phyloP scores from a whole-genome alignment of 2,113 vertebrate species.

The Procavia capensis region DNA sequence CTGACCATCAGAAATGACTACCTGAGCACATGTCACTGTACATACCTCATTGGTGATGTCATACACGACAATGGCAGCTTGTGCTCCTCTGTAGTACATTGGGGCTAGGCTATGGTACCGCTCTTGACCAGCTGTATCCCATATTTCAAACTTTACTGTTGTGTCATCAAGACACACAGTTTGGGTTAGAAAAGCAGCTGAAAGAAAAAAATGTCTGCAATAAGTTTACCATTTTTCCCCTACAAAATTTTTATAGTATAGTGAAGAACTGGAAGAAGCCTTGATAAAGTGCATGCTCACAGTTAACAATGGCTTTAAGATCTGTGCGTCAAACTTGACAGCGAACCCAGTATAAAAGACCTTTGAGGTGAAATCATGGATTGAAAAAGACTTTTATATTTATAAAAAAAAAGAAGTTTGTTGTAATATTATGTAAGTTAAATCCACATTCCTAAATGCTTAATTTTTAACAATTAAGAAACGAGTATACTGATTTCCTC shows the following conservation, averaged over 20 bases:
- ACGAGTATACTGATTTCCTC: no score
- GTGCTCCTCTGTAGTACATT: constrained; percentile 99
- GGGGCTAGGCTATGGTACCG: constrained; percentile 99
- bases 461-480: not conserved
- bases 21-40: not conserved
- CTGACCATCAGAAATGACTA: not conserved
- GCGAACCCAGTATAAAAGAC: not conserved
- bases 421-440: not conserved
- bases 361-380: not conserved
- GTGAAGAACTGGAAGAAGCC: constrained; percentile 34
- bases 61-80: constrained; percentile 99
- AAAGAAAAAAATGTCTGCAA: constrained; percentile 75
- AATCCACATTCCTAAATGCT: not conserved
- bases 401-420: not conserved
- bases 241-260: not conserved
- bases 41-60: constrained; percentile 99
- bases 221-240: constrained; percentile 54
- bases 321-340: not conserved
- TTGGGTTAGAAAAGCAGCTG: constrained; percentile 99
- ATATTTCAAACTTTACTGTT: constrained; percentile 99
- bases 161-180: constrained; percentile 99
- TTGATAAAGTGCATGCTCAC: not conserved
- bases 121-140: constrained; percentile 99
- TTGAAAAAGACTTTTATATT: not conserved
- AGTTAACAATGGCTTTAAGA: not conserved